Conservation (phyloP, 2,888 invertebrate genomes). For the Eupithecia pulchellata region DNA sequence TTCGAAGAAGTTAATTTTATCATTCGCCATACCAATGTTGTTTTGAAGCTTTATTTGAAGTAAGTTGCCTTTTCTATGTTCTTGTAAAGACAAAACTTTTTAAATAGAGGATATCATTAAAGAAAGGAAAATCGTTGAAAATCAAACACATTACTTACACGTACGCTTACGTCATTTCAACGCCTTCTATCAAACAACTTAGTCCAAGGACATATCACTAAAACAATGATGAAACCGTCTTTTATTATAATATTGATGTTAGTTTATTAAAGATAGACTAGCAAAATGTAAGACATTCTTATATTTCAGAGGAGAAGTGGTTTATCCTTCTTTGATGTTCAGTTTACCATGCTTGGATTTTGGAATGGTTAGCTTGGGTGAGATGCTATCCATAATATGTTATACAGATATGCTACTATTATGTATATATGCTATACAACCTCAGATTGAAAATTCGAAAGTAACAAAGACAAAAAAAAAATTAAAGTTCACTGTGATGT, state of each 20-base stretch:
- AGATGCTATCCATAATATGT: conserved; percentile 43
- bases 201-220: not conserved
- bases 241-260: not conserved
- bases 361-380: conserved; percentile 85
- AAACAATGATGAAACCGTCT: not conserved
- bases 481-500: not conserved
- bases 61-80: conserved; percentile 57
- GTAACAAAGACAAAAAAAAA: not conserved
- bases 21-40: conserved; percentile 85
- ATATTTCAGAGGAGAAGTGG: conserved; percentile 83
- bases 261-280: not conserved
- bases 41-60: conserved; percentile 84
- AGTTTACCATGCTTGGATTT: conserved; percentile 83
- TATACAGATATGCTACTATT: too few relatives aligned
- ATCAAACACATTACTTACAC: not conserved
- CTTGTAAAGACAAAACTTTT: not conserved
- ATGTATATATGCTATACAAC: not conserved
- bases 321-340: conserved; percentile 86
- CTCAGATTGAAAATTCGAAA: not conserved
- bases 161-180: not conserved
- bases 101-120: not conserved
- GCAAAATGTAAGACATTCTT: not conserved
- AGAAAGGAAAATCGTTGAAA: not conserved
- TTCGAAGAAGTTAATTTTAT: conserved; percentile 86
- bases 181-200: not conserved